Percentiles rank a stretch among this genome's conserved stretches.
Evolutionary conservation across 2,888 invertebrate genomes (phyloP).

Genomic region (Pyralis farinalis): DNA sequence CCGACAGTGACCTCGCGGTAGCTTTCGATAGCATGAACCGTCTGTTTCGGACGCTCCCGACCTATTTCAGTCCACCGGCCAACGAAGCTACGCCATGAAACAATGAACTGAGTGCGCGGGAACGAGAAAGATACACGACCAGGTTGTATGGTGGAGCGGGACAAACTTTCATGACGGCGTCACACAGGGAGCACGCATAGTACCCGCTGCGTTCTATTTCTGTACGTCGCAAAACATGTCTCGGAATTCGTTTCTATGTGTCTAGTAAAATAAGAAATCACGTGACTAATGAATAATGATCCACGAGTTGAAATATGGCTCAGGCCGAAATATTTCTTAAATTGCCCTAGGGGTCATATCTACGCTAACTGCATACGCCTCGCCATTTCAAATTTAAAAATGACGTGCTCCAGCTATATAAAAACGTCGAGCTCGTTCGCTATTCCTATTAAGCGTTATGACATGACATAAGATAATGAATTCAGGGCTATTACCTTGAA

Average conservation of each 20-base stretch:
- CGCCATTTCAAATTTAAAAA: conserved; percentile 28
- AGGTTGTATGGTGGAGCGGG: conserved; percentile 55
- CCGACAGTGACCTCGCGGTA: conserved; percentile 73
- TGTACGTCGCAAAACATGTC: conserved; percentile 77
- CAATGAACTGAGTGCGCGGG: conserved; percentile 71
- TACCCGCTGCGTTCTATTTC: conserved; percentile 77
- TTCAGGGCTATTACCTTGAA: conserved; percentile 48
- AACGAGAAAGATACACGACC: conserved; percentile 63
- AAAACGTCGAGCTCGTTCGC: conserved; percentile 33
- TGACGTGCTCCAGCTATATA: conserved; percentile 39
- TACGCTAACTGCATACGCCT: conserved; percentile 22
- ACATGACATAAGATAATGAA: conserved; percentile 48
- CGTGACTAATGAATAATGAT: conserved; percentile 65
- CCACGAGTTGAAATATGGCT: conserved; percentile 39
- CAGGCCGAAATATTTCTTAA: conserved; percentile 22
- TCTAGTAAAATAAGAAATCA: conserved; percentile 76
- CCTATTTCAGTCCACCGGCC: conserved; percentile 76
- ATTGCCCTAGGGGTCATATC: conserved; percentile 3
- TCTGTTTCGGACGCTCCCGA: conserved; percentile 73
- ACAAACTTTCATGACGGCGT: conserved; percentile 54
- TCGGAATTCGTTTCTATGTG: conserved; percentile 78
- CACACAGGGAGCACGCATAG: conserved; percentile 71
- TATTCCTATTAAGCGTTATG: conserved; percentile 44
- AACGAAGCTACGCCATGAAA: conserved; percentile 68
- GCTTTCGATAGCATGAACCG: conserved; percentile 71